Evolutionary conservation across 2,113 vertebrate species (phyloP), one percentile per base, ranked within the genome.

Genomic region (Carassius gibelio): DNA sequence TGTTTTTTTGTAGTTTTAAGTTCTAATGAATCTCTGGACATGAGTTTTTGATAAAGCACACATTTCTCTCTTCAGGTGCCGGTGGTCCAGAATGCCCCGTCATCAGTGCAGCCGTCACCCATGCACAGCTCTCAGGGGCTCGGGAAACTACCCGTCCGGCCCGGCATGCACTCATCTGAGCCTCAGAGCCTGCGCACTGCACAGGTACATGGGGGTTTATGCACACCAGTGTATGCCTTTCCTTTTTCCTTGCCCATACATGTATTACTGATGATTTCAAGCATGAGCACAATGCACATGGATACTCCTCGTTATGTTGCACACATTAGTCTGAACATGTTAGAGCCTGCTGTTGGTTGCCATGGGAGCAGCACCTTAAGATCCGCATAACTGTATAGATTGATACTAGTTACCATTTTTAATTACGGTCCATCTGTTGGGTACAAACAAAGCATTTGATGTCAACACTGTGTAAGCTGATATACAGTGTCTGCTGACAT

Each of bases 121-220:
- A 94, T 96, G 55, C 97, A 98, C 81, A 95, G 95, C 89, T 96
- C 96, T 75, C 93, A 96, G 90, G 95, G 96, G 80, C 92, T 98
- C 81, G 94, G 95, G 88, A 99, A 99, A 87, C 94, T 98, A 30
- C 96, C 97, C 2, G 94, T 96, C 64, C 95, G 97, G 88, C 96
- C 97, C 3, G 97, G 97, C 57, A 91, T 96, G 23, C 97, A 97
- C 93, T 95, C 95, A 30, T 93, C 96, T 3, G 98, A 99, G 91
- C 95, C 97, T 36, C 98, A 98, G 91, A 99, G 97, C 89, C 93
- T 99, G 64, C 93, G 97, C 90, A 96, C 95, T 79, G 95, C 96
- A 86, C 97, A 98, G 97, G 98, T 99, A 81, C 89, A 92, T 81
- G 9, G 57, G 57, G 21, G 1, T n/a, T n/a, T 64, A 69, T 61